Conservation (phyloP, 2,113 vertebrate species). For the Ophthalmolycus amberensis region DNA sequence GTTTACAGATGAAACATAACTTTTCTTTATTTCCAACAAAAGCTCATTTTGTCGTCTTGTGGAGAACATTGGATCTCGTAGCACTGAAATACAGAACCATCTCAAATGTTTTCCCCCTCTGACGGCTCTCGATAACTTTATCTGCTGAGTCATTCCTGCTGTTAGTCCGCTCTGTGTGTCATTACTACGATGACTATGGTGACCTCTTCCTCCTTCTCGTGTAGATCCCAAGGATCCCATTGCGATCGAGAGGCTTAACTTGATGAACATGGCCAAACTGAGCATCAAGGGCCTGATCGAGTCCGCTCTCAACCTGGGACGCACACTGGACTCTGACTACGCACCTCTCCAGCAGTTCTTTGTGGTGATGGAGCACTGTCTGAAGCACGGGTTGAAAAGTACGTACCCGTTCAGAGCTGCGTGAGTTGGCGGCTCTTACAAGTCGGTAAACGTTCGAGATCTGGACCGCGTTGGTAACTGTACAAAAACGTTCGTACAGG, state of each 20-base stretch:
- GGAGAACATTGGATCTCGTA: not conserved
- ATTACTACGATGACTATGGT: rapidly evolving
- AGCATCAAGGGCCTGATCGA: constrained; percentile 99
- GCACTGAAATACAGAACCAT: not conserved
- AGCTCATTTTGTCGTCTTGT: not conserved
- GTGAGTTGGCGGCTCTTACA: not conserved
- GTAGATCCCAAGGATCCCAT: constrained; percentile 98
- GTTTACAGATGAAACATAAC: not conserved
- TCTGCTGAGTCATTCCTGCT: constrained; percentile 19
- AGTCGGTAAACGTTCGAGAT: not conserved
- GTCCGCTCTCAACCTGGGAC: constrained; percentile 94
- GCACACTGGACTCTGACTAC: constrained; percentile 96
- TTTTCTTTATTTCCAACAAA: not conserved
- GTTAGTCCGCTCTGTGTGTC: not conserved
- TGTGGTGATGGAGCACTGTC: constrained; percentile 98
- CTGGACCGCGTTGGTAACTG: not conserved
- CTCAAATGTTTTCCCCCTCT: not conserved
- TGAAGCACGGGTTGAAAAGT: constrained; percentile 98
- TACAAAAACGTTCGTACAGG: not conserved
- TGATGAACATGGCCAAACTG: constrained; percentile 99
- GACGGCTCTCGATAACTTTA: not conserved
- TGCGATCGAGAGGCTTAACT: constrained; percentile 96
- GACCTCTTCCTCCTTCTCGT: not conserved
- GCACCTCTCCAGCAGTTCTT: constrained; percentile 99
- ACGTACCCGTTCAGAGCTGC: constrained; percentile 16